Evolutionary conservation across 2,797 vertebrate species (phyloP).

Genomic region (Anabacerthia variegaticeps): DNA sequence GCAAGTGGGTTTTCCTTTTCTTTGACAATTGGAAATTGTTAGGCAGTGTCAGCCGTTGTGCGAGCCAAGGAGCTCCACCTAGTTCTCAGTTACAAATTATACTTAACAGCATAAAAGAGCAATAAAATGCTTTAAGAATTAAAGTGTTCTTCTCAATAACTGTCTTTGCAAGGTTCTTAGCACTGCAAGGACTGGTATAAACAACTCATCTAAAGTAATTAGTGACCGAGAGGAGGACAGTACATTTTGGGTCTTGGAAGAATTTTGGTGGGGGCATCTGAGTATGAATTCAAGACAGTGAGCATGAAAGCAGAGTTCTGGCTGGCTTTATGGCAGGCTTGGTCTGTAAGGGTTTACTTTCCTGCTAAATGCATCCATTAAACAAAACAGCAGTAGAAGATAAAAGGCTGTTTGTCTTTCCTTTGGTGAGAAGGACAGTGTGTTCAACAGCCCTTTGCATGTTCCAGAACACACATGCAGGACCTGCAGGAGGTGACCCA

Average conservation of each 20-base stretch:
- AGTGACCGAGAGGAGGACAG: not conserved
- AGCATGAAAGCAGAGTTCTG: not conserved
- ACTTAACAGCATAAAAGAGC: not conserved
- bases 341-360: not conserved
- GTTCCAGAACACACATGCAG: slow-evolving; percentile 89
- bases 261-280: not conserved
- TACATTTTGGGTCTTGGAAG: not conserved
- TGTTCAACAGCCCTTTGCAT: not conserved
- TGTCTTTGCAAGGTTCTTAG: not conserved
- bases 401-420: not conserved
- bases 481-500: slow-evolving; percentile 91
- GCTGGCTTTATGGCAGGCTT: not conserved
- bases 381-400: not conserved
- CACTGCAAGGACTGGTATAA: not conserved
- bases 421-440: not conserved
- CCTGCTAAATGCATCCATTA: not conserved
- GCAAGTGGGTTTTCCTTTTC: not conserved
- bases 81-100: not conserved
- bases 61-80: not conserved
- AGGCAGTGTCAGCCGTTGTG: not conserved
- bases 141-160: not conserved
- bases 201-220: not conserved
- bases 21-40: not conserved
- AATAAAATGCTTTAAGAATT: not conserved
- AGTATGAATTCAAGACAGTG: not conserved